Evolutionary conservation across 2,888 invertebrate genomes (phyloP), one percentile per base, ranked within the genome.

Genomic region (Plagiodera versicolora): DNA sequence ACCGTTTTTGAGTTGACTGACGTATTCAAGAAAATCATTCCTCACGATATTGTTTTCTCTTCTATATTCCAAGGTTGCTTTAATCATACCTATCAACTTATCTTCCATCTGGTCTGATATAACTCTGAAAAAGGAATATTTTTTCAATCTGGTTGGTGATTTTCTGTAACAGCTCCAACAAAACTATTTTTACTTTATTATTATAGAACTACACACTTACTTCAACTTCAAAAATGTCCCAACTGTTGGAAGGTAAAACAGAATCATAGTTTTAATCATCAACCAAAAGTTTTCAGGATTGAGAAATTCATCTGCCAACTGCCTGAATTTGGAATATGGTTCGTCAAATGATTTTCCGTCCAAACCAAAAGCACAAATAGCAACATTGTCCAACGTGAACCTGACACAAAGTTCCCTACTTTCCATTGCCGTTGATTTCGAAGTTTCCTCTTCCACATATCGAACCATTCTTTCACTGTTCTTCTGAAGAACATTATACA

Each of bases 401-500:
- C 70, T 68, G 2, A 63, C 44, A n/a, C 72, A 69, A 4, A 72
- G 47, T 53, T 81, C 79, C 66, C 81, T 81, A 1, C 76, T 77
- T 64, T 83, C 77, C n/a, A 57, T 24, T 19, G 50, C n/a, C 24
- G 18, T 9, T 35, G 16, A 39, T n/a, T 14, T 16, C 19, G 35
- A 14, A 19, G 14, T 45, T 19, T 53, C 16, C 14, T 20, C 39
- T 20, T 53, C n/a, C 9, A 20, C 64, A 65, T 80, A 82, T 0
- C 75, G 69, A 1, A 77, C 76, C 64, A 86, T 70, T 46, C 77
- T 75, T 6, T 77, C 66, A 10, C 81, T 77, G 5, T 83, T 82
- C 17, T 80, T 77, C 14, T 75, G 72, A 6, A 85, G 79, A 3
- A 84, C 74, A 0, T 81, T 79, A 60, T 82, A 83, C 68, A 84